phyloP scores from a whole-genome alignment of 1,140 invertebrate species.

The Coptotermes formosanus region DNA sequence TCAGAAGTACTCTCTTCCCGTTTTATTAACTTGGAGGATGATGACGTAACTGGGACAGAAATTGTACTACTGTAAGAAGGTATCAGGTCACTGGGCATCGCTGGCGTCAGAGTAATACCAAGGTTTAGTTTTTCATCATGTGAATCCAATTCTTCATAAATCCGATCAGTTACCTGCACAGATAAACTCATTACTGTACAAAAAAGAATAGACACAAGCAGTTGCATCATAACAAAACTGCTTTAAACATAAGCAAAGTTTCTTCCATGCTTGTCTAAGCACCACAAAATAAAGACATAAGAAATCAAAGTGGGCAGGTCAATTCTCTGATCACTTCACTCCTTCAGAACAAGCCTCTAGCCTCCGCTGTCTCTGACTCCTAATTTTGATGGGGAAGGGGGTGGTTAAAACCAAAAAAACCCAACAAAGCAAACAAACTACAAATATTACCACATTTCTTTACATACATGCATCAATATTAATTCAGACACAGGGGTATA shows the following conservation, averaged over 20 bases:
- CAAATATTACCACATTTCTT: no score
- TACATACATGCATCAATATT: no score
- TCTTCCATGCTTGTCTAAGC: no score
- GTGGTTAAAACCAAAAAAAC: no score
- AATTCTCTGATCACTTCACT: no score
- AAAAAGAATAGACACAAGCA: no score
- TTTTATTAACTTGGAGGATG: conserved; percentile 29
- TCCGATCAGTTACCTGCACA: conserved; percentile 38
- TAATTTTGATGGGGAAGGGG: no score
- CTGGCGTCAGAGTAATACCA: conserved; percentile 32
- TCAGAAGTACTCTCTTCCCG: conserved; percentile 19
- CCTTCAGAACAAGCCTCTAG: no score
- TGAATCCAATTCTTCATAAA: conserved; percentile 39
- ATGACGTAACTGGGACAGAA: conserved; percentile 22
- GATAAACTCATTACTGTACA: not conserved
- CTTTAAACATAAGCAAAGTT: no score
- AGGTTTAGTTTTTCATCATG: conserved; percentile 35
- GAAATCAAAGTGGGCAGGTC: not conserved
- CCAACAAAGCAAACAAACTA: no score
- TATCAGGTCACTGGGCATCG: not conserved
- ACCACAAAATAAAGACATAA: not conserved
- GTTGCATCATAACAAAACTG: not conserved
- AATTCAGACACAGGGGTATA: no score
- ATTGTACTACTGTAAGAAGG: conserved; percentile 22
- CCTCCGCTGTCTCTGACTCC: no score